A percentile compares a stretch with the other conserved stretches of the same genome.
Evolutionary conservation across 2,113 vertebrate species (phyloP).

Genomic region (Puffinus mauretanicus): DNA sequence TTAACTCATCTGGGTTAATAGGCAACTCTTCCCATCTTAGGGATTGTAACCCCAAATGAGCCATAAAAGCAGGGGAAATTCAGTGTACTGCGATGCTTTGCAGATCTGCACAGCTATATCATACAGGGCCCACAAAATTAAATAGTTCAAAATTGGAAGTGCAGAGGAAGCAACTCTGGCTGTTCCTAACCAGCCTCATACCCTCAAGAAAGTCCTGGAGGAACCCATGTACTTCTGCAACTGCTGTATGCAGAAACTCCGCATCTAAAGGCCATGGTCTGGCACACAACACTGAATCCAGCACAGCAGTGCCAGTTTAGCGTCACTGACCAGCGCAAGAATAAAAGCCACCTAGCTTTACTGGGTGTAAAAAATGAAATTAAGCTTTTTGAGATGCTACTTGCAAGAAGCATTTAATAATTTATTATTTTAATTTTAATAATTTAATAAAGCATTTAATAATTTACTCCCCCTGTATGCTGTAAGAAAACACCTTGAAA

Average conservation of each 20-base stretch:
- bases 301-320: neutral
- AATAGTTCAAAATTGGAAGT: neutral
- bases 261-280: neutral
- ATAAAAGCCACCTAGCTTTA: neutral
- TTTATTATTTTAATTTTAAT: slow-evolving; percentile 44
- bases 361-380: neutral
- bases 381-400: neutral
- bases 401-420: slow-evolving; percentile 22
- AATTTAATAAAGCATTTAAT: neutral
- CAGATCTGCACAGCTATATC: neutral
- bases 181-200: neutral
- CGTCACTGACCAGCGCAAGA: neutral
- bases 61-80: neutral
- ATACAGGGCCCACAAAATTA: neutral
- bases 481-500: slow-evolving; percentile 20
- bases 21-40: neutral
- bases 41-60: neutral
- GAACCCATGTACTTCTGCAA: neutral
- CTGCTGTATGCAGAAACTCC: rapidly evolving
- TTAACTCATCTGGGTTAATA: neutral
- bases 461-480: slow-evolving; percentile 26
- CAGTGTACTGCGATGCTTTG: rapidly evolving
- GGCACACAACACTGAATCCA: neutral
- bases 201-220: neutral
- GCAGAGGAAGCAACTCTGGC: neutral